Conservation (phyloP, 2,113 vertebrate genomes). For the Desmodus rotundus region DNA sequence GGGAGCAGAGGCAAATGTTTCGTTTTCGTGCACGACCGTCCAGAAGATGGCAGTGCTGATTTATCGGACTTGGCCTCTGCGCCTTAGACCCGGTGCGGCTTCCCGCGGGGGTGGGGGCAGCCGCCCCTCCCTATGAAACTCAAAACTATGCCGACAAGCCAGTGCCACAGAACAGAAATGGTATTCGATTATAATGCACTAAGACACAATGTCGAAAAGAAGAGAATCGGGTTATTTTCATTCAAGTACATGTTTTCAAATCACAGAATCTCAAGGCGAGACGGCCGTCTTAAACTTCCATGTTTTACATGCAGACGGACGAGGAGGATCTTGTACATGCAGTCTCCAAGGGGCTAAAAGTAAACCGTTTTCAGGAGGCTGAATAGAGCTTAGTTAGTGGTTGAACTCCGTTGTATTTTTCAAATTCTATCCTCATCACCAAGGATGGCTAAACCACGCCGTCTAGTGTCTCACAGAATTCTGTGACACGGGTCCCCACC, state of each 20-base stretch:
- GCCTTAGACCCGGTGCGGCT: neutral
- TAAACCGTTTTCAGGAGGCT: neutral
- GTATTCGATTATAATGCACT: conserved; percentile 36
- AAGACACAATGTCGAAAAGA: conserved; percentile 38
- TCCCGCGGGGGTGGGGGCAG: conserved; percentile 52
- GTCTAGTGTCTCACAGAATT: too few species aligned
- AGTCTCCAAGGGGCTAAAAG: neutral
- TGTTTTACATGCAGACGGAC: neutral
- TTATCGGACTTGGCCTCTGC: neutral
- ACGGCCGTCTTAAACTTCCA: neutral
- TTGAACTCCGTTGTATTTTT: neutral
- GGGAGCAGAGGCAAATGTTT: neutral
- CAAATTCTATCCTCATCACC: neutral
- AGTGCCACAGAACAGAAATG: conserved; percentile 31
- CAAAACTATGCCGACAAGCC: conserved; percentile 49
- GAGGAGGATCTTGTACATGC: neutral
- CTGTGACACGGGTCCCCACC: rapidly evolving
- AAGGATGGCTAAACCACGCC: neutral
- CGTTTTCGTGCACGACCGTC: neutral
- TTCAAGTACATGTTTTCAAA: conserved; percentile 59
- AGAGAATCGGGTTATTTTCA: conserved; percentile 46
- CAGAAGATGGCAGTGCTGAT: conserved; percentile 80
- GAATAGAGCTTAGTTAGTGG: neutral
- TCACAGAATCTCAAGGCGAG: neutral
- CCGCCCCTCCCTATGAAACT: conserved; percentile 63